Evolutionary conservation across 2,888 invertebrate species (phyloP), one percentile per base, ranked within the genome.

Genomic region (Idaea biselata): DNA sequence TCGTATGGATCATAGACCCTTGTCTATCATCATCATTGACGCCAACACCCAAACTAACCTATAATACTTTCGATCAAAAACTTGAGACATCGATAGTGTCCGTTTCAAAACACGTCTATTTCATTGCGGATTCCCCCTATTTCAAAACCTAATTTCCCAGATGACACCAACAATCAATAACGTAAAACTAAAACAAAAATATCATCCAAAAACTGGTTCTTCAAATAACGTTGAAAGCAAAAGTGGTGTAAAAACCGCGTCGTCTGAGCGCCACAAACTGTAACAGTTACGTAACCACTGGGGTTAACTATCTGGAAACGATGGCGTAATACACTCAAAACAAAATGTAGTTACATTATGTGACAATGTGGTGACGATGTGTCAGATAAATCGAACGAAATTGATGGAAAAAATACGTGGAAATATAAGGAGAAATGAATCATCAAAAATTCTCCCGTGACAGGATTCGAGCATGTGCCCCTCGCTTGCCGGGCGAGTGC

Each of bases 131-230:
- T n/a, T n/a, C n/a, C n/a, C n/a, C n/a, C n/a, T n/a, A n/a, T n/a
- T 25, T 25, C 25, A 3, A 44, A 44, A 44, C 11, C 44, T 14
- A 11, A 44, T 44, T 14, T 11, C 44, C 14, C 44, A 11, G 44
- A 44, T 11, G 44, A 44, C 44, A 32, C 44, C 33, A 33, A 25
- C 3, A 25, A 8, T 8, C 44, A 44, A 44, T 44, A 44, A 44
- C 44, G 8, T 14, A 6, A 44, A 14, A 44, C 11, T 14, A 11
- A 44, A 11, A 7, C 1, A 25, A 25, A 25, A 25, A 25, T 25
- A 44, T 18, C 25, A 58, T 55, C 18, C 32, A 18, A 58, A 61
- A 58, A 44, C 7, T n/a, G 8, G 55, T 56, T 55, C 44, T 44
- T 44, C 44, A 44, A 44, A 44, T 8, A 5, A 44, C 44, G 14